Evolutionary conservation across 1,140 invertebrate genomes (phyloP).

Genomic region (Megalopta genalis): DNA sequence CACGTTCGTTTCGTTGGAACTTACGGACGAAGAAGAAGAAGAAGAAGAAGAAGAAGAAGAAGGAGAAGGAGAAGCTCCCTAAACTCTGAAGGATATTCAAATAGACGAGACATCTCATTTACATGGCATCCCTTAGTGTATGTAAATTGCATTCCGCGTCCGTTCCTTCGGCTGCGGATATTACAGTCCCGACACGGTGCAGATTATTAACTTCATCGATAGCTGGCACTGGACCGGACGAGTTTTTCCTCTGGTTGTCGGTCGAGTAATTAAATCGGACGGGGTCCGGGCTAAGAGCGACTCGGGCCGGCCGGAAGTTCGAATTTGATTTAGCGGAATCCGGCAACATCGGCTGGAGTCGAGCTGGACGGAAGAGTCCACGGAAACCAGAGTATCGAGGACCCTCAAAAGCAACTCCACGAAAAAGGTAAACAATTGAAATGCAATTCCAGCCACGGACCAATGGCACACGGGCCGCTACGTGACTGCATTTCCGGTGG

Average conservation of each 20-base stretch:
- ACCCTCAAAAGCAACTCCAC: background rate
- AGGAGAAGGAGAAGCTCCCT: background rate
- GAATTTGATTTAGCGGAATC: background rate
- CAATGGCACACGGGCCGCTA: constrained; percentile 12
- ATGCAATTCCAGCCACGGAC: constrained; percentile 41
- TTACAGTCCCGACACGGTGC: background rate
- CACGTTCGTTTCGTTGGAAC: background rate
- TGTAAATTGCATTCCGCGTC: background rate
- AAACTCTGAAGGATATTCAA: constrained; percentile 3
- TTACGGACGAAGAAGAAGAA: background rate
- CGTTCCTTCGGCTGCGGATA: background rate
- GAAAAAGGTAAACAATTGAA: constrained; percentile 50
- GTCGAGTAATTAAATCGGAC: constrained; percentile 19
- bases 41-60: too few species aligned
- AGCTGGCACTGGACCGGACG: background rate
- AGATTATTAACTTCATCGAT: constrained; percentile 10
- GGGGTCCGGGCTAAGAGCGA: background rate
- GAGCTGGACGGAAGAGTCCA: background rate
- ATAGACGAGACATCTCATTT: background rate
- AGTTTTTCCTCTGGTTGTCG: background rate
- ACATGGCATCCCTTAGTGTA: background rate
- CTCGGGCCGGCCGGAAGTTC: background rate
- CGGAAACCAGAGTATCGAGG: background rate
- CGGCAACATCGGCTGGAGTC: background rate
- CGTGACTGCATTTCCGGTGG: constrained; percentile 39